Evolutionary conservation across 2,888 invertebrate genomes (phyloP), one percentile per base, ranked within the genome.

Genomic region (Pterostichus madidus): DNA sequence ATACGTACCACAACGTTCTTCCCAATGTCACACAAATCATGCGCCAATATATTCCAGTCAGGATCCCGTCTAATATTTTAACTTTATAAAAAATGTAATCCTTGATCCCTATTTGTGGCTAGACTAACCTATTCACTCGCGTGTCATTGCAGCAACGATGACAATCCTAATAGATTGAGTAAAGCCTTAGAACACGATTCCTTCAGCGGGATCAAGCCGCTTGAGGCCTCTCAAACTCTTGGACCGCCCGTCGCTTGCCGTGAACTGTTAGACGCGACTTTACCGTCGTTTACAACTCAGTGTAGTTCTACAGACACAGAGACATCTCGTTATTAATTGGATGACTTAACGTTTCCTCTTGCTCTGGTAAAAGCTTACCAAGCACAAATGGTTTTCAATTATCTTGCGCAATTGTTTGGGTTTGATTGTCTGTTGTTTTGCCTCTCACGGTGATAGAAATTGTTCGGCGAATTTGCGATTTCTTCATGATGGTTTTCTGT

Each of bases 311-410:
- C 64, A 35, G 64, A 64, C 35, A 15, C 75, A 75, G 59, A 59
- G 77, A 77, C 77, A 77, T 77, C 77, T 77, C 59, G 56, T 77
- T 77, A 77, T 77, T 77, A 77, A 77, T 77, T 77, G 77, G 77
- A 77, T 77, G 77, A 77, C 77, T 77, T 59, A 77, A 77, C 77
- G 56, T 56, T 59, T 76, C 76, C 76, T 76, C 56, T 71, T 71
- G 68, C 68, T 44, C 39, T 39, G 44, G 44, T 71, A 71, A 71
- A 64, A 64, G 64, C 64, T 35, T 39, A 39, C 39, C 39, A 32
- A 35, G 64, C 64, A 24, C 24, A 24, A 64, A 64, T 64, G 46
- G 39, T 71, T 71, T 71, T 71, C 68, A 71, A 71, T 71, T 64
- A 64, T 64, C 64, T 64, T 71, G 68, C 68, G 68, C 68, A 71